A percentile compares a stretch with the other conserved stretches of the same genome.
Evolutionary conservation across 2,888 invertebrate genomes (phyloP).

Genomic region (Nezara viridula): DNA sequence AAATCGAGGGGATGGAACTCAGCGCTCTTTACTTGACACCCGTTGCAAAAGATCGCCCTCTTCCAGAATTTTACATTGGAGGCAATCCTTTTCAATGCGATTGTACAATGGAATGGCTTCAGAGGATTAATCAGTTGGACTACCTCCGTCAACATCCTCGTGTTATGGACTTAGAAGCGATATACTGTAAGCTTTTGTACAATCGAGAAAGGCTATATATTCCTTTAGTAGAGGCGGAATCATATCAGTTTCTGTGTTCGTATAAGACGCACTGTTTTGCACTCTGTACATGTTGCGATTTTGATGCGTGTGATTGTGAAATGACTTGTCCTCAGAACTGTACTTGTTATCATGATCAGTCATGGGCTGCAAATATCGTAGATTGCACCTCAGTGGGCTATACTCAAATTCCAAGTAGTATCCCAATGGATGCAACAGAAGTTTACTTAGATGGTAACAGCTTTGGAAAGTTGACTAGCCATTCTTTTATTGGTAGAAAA

Average conservation of each 20-base stretch:
- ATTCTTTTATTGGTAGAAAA: constrained; percentile 92
- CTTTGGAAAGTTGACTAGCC: constrained; percentile 87
- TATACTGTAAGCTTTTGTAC: constrained; percentile 89
- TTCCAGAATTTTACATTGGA: constrained; percentile 93
- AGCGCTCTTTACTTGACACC: constrained; percentile 85
- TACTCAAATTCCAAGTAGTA: constrained; percentile 85
- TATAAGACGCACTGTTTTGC: constrained; percentile 95
- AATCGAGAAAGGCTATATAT: constrained; percentile 87
- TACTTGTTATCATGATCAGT: constrained; percentile 94
- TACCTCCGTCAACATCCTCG: constrained; percentile 89
- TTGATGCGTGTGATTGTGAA: constrained; percentile 97
- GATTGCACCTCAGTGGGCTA: constrained; percentile 89
- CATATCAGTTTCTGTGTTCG: constrained; percentile 91
- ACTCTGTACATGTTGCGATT: constrained; percentile 95
- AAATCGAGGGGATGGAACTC: constrained; percentile 90
- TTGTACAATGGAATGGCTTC: constrained; percentile 96
- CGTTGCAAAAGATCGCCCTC: constrained; percentile 80
- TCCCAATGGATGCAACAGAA: constrained; percentile 97
- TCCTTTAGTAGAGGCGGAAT: constrained; percentile 88
- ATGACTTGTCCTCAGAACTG: constrained; percentile 96
- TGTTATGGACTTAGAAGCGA: constrained; percentile 90
- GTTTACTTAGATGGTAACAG: constrained; percentile 94
- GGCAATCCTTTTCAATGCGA: constrained; percentile 96
- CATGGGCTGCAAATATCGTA: constrained; percentile 93
- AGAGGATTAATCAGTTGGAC: constrained; percentile 87